Percentiles rank a stretch among this genome's conserved stretches.
Evolutionary conservation across 1,140 invertebrate species (phyloP).

Genomic region (Trachymyrmex cornetzi): DNA sequence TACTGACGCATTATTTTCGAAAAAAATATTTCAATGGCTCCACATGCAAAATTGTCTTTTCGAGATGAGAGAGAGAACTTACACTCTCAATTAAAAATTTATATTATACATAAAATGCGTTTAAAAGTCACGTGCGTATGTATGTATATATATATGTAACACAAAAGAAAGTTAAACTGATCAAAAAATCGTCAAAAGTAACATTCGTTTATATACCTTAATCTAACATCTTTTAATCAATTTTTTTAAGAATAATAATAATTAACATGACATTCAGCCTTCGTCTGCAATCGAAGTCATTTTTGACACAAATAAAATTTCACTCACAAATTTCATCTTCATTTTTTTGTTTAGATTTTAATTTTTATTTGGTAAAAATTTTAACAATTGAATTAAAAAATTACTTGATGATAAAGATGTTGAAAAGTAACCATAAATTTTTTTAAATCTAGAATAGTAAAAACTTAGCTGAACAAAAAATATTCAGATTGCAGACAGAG

Average conservation of each 20-base stretch:
- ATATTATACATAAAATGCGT: neutral
- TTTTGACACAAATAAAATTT: no score
- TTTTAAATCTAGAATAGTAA: no score
- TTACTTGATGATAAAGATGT: no score
- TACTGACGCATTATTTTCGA: neutral
- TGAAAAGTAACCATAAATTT: no score
- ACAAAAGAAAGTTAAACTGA: neutral
- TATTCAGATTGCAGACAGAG: no score
- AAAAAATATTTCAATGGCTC: neutral
- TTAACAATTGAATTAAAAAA: no score
- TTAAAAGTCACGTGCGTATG: neutral
- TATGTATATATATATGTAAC: neutral
- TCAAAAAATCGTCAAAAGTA: neutral
- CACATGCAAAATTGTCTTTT: neutral
- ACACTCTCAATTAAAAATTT: slow-evolving; percentile 6
- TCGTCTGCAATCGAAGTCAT: no score
- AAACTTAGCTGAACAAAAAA: no score
- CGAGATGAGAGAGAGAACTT: neutral
- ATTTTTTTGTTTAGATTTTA: no score
- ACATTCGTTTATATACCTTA: neutral
- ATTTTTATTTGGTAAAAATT: no score
- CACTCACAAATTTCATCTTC: no score
- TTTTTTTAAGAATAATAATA: neutral
- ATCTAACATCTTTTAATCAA: neutral
- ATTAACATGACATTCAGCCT: neutral